These are phyloP conservation scores for Leptopterna dolabrata DNA, from an alignment of 2,888 invertebrate genomes.

Conservation along the genomic window DNA sequence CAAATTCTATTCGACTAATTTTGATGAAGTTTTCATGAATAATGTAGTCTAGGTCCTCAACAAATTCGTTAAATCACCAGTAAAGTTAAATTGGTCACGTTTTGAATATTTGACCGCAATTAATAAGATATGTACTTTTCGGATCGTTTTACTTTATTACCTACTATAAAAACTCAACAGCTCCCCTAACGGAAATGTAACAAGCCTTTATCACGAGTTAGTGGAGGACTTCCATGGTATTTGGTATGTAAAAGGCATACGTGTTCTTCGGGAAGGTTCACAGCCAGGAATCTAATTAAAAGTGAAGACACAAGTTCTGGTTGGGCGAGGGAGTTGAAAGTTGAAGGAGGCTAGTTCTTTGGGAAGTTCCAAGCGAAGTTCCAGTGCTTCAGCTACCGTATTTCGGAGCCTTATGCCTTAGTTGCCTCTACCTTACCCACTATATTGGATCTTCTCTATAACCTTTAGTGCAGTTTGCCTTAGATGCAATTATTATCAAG, in stretches of 20 bases:
- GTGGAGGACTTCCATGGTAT: background rate
- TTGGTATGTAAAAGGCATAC: background rate
- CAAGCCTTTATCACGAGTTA: background rate
- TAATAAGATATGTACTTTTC: too few relatives aligned
- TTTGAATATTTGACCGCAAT: too few relatives aligned
- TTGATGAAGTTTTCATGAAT: too few relatives aligned
- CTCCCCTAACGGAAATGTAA: background rate
- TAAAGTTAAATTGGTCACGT: background rate
- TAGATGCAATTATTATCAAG: too few relatives aligned
- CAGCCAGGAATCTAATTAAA: background rate
- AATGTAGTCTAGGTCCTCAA: too few relatives aligned
- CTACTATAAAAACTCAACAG: background rate
- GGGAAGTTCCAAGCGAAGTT: background rate
- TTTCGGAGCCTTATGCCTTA: too few relatives aligned
- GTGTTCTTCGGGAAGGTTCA: background rate
- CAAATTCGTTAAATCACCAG: background rate
- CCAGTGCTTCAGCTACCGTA: too few relatives aligned
- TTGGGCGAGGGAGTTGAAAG: background rate
- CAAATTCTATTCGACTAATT: too few relatives aligned
- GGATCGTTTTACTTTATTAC: background rate
- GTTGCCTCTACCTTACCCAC: background rate
- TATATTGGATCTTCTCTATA: conserved; percentile 1
- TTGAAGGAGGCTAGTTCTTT: background rate
- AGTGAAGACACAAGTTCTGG: background rate
- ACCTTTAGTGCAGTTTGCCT: too few relatives aligned